Base-by-base conservation (phyloP, 2,888 invertebrate species). In the Seira sanloemensis region DNA sequence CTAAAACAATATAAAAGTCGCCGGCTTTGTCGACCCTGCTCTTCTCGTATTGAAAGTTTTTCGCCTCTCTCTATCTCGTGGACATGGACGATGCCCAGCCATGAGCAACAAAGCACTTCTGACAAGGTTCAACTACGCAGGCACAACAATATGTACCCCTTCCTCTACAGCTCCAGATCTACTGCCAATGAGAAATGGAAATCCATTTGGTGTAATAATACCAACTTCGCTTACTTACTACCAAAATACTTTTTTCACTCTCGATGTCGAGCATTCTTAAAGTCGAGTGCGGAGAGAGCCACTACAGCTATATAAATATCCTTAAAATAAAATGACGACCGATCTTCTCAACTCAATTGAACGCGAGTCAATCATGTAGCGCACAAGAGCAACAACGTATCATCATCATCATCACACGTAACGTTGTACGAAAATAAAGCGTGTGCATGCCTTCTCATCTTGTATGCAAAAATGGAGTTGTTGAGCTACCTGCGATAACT, bases 21-120 rank as follows among this genome's bases (percentile, higher is more conserved):
- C 62, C 62, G 62, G 62, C 62, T 62, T 62, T 62, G 62, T 19
- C 62, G 62, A 62, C 62, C 62, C 62, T 62, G 62, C 21, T 62
- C 62, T 62, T 62, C 21, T 62, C 19, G 21, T 62, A 62, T 62
- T 62, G 62, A 62, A 62, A 62, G 62, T 62, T 62, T 62, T n/a
- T 19, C 62, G 21, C 21, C 62, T 21, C 62, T 62, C 62, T 62
- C 62, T 62, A n/a, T 62, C 50, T 21, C 62, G 19, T 74, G 62
- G 74, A 65, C 62, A 74, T 65, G 74, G 62, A 54, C 27, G 74
- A 74, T 72, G 74, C 27, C n/a, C 21, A 62, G 62, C 73, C 50
- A 26, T 77, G 83, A 83, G 84, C 84, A 84, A 84, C 84, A 84
- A 84, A 84, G 84, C 75, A 58, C 73, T 80, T 80, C 74, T 74